phyloP scores from a whole-genome alignment of 2,888 invertebrate species.

The Phalera bucephala region DNA sequence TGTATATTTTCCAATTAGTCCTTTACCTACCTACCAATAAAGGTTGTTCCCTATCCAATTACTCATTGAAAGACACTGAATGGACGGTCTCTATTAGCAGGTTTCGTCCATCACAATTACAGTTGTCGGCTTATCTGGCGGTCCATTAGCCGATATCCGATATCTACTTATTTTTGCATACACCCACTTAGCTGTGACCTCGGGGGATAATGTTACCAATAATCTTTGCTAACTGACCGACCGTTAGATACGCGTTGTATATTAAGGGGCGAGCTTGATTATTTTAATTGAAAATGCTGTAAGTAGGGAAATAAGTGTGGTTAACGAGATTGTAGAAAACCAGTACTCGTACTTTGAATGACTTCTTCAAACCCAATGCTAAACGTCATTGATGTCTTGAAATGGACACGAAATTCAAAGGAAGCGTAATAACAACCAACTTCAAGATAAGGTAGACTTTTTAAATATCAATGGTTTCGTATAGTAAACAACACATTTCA shows the following conservation, averaged over 20 bases:
- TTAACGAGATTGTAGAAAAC: too few relatives aligned
- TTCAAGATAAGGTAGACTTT: too few relatives aligned
- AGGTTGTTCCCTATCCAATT: background rate
- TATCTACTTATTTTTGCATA: slow-evolving; percentile 33
- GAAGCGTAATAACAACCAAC: too few relatives aligned
- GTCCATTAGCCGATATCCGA: slow-evolving; percentile 47
- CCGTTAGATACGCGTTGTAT: background rate
- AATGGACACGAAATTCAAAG: too few relatives aligned
- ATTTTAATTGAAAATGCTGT: slow-evolving; percentile 16
- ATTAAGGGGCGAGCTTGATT: too few relatives aligned
- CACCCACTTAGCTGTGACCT: slow-evolving; percentile 4
- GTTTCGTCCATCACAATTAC: slow-evolving; percentile 15
- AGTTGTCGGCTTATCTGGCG: slow-evolving; percentile 30
- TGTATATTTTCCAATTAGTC: too few relatives aligned
- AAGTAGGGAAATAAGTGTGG: slow-evolving; percentile 6
- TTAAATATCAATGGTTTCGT: too few relatives aligned
- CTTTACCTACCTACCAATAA: too few relatives aligned
- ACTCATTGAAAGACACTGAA: background rate
- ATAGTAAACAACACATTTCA: too few relatives aligned
- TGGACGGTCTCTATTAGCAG: slow-evolving; percentile 9
- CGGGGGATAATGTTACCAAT: slow-evolving; percentile 17
- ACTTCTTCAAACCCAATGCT: too few relatives aligned
- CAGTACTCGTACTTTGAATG: too few relatives aligned
- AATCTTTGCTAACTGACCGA: slow-evolving; percentile 3
- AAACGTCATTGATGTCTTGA: too few relatives aligned